Evolutionary conservation across 2,797 vertebrate genomes (phyloP), one percentile per base, ranked within the genome.

Genomic region (Dendrocincla fuliginosa): DNA sequence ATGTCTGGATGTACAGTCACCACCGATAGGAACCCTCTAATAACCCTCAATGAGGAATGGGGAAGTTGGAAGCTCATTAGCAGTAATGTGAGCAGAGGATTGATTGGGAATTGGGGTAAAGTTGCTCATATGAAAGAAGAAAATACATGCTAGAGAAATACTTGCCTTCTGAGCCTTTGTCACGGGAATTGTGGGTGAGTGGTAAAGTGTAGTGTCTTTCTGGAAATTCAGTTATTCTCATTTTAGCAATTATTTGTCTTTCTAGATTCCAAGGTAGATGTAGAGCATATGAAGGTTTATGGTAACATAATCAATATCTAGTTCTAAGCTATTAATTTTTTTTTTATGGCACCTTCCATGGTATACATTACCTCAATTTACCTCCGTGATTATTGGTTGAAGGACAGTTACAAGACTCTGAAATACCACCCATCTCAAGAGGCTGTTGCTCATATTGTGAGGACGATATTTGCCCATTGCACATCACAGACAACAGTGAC

Each of bases 141-240:
- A 39, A 63, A 16, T 14, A 2, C 0, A 0, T 30, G 4, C 32
- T 6, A 11, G 50, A 24, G 52, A 69, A 44, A 3, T 3, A 0
- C 7, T 39, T 87, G 50, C 4, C 2, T 3, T 5, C 42, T 56
- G 15, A 37, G 17, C 39, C 28, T 39, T 35, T 12, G 14, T 25
- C 64, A 39, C 14, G 24, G 59, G 11, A 25, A 6, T 10, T 6
- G 11, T 9, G 19, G 49, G 39, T 10, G 30, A 67, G 28, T 28
- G 12, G 33, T 35, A 9, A 6, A 19, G 35, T 39, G 28, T 13
- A 39, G 25, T 28, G 13, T 17, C 46, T 47, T 13, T 27, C 16
- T 27, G 24, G 27, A 20, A 67, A 27, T 13, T 17, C 30, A n/a
- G 15, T 17, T 22, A 8, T 16, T 24, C 11, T 47, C 63, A 18